These are phyloP conservation scores for Helostoma temminkii DNA, from an alignment of 2,797 vertebrate genomes.

Conservation along the genomic window DNA sequence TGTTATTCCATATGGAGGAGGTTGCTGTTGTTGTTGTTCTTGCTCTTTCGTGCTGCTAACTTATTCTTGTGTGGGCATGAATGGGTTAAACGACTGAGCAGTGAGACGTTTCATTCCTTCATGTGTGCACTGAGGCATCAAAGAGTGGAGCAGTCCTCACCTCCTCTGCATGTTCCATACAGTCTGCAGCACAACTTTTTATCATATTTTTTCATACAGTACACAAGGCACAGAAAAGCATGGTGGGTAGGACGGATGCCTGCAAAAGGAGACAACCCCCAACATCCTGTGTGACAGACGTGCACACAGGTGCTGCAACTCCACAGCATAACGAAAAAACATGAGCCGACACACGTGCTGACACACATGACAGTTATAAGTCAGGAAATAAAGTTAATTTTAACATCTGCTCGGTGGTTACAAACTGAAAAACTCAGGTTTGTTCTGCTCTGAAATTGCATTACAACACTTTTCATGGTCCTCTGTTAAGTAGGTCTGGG, in stretches of 20 bases:
- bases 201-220: slow-evolving; percentile 69
- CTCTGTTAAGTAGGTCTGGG: slow-evolving; percentile 58
- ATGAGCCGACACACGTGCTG: slow-evolving; percentile 10
- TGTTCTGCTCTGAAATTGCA: slow-evolving; percentile 38
- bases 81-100: slow-evolving; percentile 77
- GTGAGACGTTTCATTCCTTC: slow-evolving; percentile 38
- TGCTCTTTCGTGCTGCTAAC: slow-evolving; percentile 25
- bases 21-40: slow-evolving; percentile 55
- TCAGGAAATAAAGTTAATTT: slow-evolving; percentile 21
- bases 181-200: slow-evolving; percentile 59
- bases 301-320: slow-evolving; percentile 50
- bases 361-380: slow-evolving; percentile 15
- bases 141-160: slow-evolving; percentile 61
- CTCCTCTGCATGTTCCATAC: slow-evolving; percentile 86
- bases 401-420: slow-evolving; percentile 21
- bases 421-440: slow-evolving; percentile 13
- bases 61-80: slow-evolving; percentile 79
- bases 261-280: slow-evolving; percentile 61
- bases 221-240: slow-evolving; percentile 39
- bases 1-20: slow-evolving; percentile 59
- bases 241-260: slow-evolving; percentile 48
- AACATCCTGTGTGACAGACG: slow-evolving; percentile 69
- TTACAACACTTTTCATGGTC: slow-evolving; percentile 7
- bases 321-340: slow-evolving; percentile 4
- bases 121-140: slow-evolving; percentile 56